Evolutionary conservation across 1,140 invertebrate species (phyloP).

Genomic region (Stratiolaelaps scimitus): DNA sequence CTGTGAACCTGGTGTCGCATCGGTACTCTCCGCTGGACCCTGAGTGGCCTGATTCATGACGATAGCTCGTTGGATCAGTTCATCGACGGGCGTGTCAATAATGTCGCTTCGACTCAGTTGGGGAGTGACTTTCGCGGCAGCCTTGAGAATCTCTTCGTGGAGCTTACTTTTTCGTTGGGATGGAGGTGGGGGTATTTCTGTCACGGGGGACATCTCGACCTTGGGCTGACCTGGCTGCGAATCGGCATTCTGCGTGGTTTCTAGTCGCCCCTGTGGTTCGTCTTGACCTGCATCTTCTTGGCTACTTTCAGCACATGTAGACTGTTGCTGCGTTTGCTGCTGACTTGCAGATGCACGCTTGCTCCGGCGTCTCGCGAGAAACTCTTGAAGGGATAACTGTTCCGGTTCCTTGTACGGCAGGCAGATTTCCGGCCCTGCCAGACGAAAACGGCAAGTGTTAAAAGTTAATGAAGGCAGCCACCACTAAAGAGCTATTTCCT

Average conservation of each 20-base stretch:
- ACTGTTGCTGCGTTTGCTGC: too few species aligned
- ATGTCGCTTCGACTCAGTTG: slow-evolving; percentile 5
- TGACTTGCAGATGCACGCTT: background rate
- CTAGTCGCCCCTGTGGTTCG: too few species aligned
- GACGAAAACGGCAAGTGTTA: background rate
- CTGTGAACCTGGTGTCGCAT: slow-evolving; percentile 1
- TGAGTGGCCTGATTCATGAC: background rate
- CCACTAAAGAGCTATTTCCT: background rate
- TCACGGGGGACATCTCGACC: too few species aligned
- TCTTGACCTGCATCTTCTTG: too few species aligned
- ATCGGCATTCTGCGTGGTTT: too few species aligned
- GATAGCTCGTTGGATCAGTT: slow-evolving; percentile 16
- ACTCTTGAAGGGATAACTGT: slow-evolving; percentile 13
- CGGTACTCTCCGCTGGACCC: background rate
- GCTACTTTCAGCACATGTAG: too few species aligned
- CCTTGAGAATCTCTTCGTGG: slow-evolving; percentile 11
- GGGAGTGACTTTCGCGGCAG: slow-evolving; percentile 17
- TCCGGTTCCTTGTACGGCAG: slow-evolving; percentile 23
- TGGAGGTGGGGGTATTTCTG: too few species aligned
- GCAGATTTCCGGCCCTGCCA: slow-evolving; percentile 13
- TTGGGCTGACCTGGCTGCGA: too few species aligned
- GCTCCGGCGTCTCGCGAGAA: slow-evolving; percentile 18
- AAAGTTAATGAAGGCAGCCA: background rate
- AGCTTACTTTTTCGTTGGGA: slow-evolving; percentile 9
- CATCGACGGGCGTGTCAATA: slow-evolving; percentile 8